Evolutionary conservation across 1,140 invertebrate genomes (phyloP), one percentile per base, ranked within the genome.

Genomic region (Phymorhynchus buccinoides): DNA sequence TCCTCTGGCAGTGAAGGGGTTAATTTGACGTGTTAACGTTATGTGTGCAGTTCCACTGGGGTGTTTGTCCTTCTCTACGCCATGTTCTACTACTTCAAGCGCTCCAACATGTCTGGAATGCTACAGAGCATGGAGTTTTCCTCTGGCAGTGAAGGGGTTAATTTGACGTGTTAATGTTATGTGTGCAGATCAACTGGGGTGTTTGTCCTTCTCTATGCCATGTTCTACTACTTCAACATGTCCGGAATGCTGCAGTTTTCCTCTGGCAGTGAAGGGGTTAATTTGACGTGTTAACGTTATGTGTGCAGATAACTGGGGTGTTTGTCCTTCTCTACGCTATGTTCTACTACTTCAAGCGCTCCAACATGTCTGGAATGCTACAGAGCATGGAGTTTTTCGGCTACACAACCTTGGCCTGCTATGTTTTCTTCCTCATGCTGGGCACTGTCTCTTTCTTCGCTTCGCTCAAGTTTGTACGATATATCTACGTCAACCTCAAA

Each of bases 401-500:
- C 22, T 95, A 94, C 89, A 94, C 94, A 0, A 73, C 93, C 6
- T 89, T 95, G n/a, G 93, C 92, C 39, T 95, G 94, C 84, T 95
- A 94, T 86, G 93, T 94, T 1, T 95, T 95, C 87, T 95, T 94
- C 87, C 91, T 95, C n/a, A 94, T 94, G 88, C 90, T 95, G 0
- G 94, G 94, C 39, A 94, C 94, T 0, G 94, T 95, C 22, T 94
- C 94, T 6, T 95, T 95, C 89, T 94, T 94, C 81, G 93, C 94
- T 9, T 94, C 94, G 1, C 90, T 94, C 30, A 92, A 93, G 68
- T 95, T 95, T 89, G 94, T 95, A 2, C 90, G 93, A 42, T 95
- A 94, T 86, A 95, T 95, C 84, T 95, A 95, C 87, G 91, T 93
- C 32, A 95, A 94, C 86, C 92, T 95, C 75, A 95, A 95, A 88